Conservation (phyloP, 2,797 vertebrate species). For the Poecilia picta region DNA sequence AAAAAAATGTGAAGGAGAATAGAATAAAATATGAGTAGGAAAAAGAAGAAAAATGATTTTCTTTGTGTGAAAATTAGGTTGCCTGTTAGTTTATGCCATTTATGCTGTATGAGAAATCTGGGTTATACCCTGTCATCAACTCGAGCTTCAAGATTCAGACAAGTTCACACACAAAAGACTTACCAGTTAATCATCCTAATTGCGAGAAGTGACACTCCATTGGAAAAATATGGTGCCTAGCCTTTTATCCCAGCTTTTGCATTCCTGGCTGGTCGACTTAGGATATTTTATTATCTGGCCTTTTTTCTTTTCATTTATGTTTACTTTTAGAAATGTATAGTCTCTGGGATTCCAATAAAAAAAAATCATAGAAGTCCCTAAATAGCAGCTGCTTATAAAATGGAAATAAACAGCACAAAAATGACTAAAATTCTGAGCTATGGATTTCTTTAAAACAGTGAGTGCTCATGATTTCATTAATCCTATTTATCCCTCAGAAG, state of each 20-base stretch:
- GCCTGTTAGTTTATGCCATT: background rate
- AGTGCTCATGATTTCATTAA: background rate
- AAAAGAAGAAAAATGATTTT: background rate
- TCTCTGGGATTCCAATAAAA: background rate
- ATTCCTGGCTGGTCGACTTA: background rate
- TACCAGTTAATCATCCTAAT: background rate
- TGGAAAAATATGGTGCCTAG: background rate
- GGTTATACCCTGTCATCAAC: background rate
- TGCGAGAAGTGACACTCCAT: background rate
- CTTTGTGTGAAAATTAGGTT: background rate
- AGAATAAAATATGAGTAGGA: background rate
- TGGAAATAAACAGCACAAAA: background rate
- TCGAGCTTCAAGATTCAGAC: background rate
- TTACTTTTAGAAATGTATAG: background rate
- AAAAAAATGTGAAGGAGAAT: slow-evolving; percentile 15
- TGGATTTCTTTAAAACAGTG: background rate
- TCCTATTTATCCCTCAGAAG: background rate
- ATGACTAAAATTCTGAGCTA: background rate
- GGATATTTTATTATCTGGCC: background rate
- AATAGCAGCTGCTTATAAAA: background rate
- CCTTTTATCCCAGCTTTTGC: background rate
- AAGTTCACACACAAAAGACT: background rate
- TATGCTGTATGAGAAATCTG: background rate
- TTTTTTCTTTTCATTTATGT: background rate
- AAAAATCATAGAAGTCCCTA: background rate